A percentile compares a stretch with the other conserved stretches of the same genome.
These are phyloP conservation scores for Linyphia triangularis DNA, from an alignment of 2,888 invertebrate species.

Conservation along the genomic window DNA sequence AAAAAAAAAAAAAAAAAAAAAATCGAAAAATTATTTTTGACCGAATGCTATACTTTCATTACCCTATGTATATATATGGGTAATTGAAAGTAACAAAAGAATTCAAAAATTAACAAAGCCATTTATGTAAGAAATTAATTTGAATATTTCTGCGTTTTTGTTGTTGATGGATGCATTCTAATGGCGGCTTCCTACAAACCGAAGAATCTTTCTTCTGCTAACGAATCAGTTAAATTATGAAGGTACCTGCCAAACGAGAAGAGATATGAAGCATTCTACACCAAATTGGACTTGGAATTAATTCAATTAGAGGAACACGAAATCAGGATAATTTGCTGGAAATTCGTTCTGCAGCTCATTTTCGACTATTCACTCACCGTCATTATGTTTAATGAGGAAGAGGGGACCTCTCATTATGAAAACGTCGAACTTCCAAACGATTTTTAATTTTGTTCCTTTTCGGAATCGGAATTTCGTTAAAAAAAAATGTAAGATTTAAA, in stretches of 20 bases:
- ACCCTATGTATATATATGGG: no score
- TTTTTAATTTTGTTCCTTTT: no score
- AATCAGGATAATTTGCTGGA: slow-evolving; percentile 34
- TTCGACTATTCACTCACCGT: background rate
- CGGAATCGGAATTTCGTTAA: no score
- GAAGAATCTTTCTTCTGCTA: background rate
- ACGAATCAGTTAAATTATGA: slow-evolving; percentile 19
- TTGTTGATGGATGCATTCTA: background rate
- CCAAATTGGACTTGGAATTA: slow-evolving; percentile 35
- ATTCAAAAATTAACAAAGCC: no score
- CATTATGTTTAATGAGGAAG: slow-evolving; percentile 35
- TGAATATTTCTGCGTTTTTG: no score
- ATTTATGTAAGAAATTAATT: no score
- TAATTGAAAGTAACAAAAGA: no score
- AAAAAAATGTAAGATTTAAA: no score
- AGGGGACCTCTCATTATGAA: background rate
- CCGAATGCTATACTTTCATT: no score
- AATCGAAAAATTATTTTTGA: no score
- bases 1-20: no score
- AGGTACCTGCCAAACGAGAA: background rate
- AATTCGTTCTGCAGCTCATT: slow-evolving; percentile 31
- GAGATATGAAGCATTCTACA: background rate
- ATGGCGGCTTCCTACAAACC: background rate
- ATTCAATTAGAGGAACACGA: slow-evolving; percentile 25
- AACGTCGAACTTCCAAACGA: background rate